Evolutionary conservation across 2,113 vertebrate species (phyloP).

Genomic region (Himantopus leucocephalus): DNA sequence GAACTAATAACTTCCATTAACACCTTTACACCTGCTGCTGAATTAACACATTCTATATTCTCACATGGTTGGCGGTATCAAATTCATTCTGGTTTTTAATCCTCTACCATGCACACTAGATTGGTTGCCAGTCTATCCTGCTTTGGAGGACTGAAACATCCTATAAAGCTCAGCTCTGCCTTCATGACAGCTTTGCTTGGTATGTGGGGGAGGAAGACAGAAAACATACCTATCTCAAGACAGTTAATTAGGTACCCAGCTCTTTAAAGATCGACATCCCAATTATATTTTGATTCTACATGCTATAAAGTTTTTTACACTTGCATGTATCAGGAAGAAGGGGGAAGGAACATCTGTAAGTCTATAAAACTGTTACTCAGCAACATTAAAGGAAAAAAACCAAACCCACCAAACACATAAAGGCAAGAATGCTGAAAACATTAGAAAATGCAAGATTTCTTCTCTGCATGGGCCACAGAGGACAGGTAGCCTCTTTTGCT

Average conservation of each 20-base stretch:
- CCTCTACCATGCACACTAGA: neutral
- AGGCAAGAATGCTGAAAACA: neutral
- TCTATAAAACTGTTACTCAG: neutral
- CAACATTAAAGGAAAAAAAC: neutral
- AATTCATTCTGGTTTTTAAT: neutral
- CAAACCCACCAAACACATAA: neutral
- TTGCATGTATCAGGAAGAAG: neutral
- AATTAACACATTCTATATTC: neutral
- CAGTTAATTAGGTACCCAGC: neutral
- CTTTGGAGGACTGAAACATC: neutral
- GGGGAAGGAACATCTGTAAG: neutral
- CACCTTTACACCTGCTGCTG: neutral
- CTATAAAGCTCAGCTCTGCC: neutral
- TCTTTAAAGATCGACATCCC: neutral
- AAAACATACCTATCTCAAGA: conserved; percentile 15
- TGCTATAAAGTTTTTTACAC: neutral
- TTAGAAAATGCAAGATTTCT: neutral
- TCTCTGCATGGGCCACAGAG: neutral
- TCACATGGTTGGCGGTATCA: neutral
- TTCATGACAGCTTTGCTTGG: neutral
- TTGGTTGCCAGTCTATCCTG: neutral
- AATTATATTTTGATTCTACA: neutral
- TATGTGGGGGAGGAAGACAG: neutral
- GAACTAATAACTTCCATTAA: neutral
- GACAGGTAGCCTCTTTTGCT: neutral